Evolutionary conservation across 2,113 vertebrate genomes (phyloP).

Genomic region (Rhodinocichla rosea): DNA sequence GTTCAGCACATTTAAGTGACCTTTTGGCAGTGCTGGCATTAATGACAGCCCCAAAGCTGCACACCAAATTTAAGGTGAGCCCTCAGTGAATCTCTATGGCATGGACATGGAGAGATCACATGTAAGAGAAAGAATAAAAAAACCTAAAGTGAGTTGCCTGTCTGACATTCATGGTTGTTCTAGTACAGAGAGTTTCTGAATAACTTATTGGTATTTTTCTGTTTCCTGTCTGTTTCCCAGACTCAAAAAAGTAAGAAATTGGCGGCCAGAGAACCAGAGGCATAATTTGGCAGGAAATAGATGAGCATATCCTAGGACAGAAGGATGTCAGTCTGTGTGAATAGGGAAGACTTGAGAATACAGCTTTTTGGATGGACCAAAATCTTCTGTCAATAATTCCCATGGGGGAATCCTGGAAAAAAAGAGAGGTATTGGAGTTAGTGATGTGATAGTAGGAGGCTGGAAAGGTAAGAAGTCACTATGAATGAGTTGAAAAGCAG

Average conservation of each 20-base stretch:
- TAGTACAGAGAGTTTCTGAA: not conserved
- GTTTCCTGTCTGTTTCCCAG: not conserved
- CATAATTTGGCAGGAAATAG: not conserved
- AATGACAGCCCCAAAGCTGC: not conserved
- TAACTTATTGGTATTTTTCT: not conserved
- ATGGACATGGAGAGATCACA: accelerated
- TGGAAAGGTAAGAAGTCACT: not conserved
- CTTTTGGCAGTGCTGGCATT: not conserved
- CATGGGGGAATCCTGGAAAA: not conserved
- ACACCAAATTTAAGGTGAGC: not conserved
- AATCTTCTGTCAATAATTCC: not conserved
- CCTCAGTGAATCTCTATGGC: not conserved
- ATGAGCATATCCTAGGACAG: not conserved
- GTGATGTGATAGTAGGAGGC: not conserved
- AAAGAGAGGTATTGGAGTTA: not conserved
- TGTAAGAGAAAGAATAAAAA: not conserved
- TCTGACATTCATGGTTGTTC: not conserved
- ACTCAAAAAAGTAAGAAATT: not conserved
- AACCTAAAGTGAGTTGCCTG: not conserved
- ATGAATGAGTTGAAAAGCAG: not conserved
- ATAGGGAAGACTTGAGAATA: not conserved
- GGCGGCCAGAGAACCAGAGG: not conserved
- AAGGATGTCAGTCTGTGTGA: not conserved
- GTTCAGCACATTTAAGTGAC: not conserved
- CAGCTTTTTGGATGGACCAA: not conserved